Conservation (phyloP, 2,888 invertebrate species). For the Adineta ricciae region DNA sequence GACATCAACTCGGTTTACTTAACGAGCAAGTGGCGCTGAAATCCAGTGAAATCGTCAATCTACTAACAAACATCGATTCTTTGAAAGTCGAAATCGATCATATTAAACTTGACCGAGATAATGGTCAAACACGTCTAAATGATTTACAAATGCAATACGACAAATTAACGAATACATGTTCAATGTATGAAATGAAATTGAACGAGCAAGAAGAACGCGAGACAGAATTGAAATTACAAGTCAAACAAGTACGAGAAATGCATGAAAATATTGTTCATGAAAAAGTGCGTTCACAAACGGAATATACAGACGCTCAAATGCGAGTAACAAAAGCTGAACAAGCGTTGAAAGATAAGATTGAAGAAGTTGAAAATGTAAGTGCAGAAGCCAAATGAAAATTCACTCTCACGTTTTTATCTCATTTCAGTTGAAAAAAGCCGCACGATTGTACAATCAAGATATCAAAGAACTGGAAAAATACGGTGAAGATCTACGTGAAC, state of each 20-base stretch:
- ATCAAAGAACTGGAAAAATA: background rate
- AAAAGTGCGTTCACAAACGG: background rate
- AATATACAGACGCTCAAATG: background rate
- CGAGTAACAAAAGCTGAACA: background rate
- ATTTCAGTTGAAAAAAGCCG: background rate
- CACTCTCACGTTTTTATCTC: too few species aligned
- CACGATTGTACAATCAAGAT: background rate
- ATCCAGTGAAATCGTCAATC: background rate
- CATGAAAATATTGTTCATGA: background rate
- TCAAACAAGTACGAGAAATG: background rate
- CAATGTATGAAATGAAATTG: conserved; percentile 1
- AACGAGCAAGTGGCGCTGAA: background rate
- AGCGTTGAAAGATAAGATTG: background rate
- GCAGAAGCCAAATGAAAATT: too few species aligned
- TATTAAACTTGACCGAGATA: background rate
- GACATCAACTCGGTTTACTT: background rate
- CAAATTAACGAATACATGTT: conserved; percentile 9
- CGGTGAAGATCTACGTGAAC: conserved; percentile 22
- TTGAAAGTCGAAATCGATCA: background rate
- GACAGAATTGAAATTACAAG: conserved; percentile 1
- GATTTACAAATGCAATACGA: conserved; percentile 17
- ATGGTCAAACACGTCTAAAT: background rate
- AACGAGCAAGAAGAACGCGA: conserved; percentile 19
- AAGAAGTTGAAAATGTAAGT: conserved; percentile 4
- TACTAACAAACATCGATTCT: background rate